Evolutionary conservation across 1,140 invertebrate species (phyloP).

Genomic region (Aradophagus sp.): DNA sequence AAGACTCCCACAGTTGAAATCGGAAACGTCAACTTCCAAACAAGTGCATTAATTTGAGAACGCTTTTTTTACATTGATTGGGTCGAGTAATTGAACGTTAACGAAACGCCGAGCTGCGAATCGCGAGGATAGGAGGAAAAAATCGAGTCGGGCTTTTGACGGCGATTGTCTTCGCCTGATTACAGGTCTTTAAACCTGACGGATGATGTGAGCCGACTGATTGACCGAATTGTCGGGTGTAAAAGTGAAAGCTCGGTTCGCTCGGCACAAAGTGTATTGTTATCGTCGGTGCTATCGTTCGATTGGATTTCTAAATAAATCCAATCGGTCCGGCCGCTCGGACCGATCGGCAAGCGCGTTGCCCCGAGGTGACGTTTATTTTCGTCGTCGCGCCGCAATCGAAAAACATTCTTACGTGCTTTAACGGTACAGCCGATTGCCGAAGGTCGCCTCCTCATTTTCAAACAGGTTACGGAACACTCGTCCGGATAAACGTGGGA

Average conservation of each 20-base stretch:
- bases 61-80: too few relatives aligned
- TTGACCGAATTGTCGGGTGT: constrained; percentile 29
- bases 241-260: constrained; percentile 35
- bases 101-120: background rate
- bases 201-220: constrained; percentile 14
- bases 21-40: too few relatives aligned
- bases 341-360: too few relatives aligned
- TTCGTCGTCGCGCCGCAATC: constrained; percentile 26
- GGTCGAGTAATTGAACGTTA: too few relatives aligned
- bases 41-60: too few relatives aligned
- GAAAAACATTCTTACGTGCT: constrained; percentile 33
- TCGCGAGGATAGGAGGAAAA: background rate
- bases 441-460: constrained; percentile 33
- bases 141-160: constrained; percentile 1
- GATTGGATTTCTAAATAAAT: constrained; percentile 18
- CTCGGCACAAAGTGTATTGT: constrained; percentile 10
- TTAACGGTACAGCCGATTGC: constrained; percentile 40
- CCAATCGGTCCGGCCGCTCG: too few relatives aligned
- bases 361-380: constrained; percentile 13
- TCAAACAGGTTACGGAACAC: constrained; percentile 14
- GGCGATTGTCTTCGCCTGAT: constrained; percentile 7
- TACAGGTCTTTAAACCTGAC: constrained; percentile 23
- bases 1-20: too few relatives aligned
- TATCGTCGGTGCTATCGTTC: constrained; percentile 16
- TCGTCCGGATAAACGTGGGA: constrained; percentile 14